Evolutionary conservation across 2,113 vertebrate species (phyloP).

Genomic region (Chauna torquata): DNA sequence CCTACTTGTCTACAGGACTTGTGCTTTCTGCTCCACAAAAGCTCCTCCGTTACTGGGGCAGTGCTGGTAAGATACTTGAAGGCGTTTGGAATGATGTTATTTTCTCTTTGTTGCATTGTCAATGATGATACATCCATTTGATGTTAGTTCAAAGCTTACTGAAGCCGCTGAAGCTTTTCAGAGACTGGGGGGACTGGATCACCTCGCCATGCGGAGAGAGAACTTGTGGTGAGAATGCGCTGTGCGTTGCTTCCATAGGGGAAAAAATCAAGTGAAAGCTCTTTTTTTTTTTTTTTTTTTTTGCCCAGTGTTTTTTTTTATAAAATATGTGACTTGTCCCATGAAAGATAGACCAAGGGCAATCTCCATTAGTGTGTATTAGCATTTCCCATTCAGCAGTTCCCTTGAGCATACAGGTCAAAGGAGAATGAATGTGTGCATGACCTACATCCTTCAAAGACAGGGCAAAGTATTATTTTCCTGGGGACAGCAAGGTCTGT

Average conservation of each 20-base stretch:
- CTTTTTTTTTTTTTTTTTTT: background rate
- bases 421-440: background rate
- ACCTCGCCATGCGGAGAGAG: background rate
- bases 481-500: background rate
- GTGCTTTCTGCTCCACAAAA: background rate
- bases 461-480: background rate
- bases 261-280: background rate
- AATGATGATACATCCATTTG: background rate
- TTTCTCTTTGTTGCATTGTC: conserved; percentile 11
- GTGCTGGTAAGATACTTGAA: background rate
- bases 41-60: background rate
- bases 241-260: background rate
- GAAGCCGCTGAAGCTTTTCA: conserved; percentile 11
- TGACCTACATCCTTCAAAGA: conserved; percentile 6
- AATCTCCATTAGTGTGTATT: conserved; percentile 31
- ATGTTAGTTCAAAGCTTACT: conserved; percentile 11
- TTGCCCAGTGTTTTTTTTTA: background rate
- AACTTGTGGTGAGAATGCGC: background rate
- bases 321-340: background rate
- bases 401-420: background rate
- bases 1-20: background rate
- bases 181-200: background rate
- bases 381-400: background rate
- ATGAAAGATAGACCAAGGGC: conserved; percentile 8
- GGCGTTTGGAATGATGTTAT: background rate